These are phyloP conservation scores for Yponomeuta plumbellus DNA, from an alignment of 2,888 invertebrate genomes.

Conservation along the genomic window DNA sequence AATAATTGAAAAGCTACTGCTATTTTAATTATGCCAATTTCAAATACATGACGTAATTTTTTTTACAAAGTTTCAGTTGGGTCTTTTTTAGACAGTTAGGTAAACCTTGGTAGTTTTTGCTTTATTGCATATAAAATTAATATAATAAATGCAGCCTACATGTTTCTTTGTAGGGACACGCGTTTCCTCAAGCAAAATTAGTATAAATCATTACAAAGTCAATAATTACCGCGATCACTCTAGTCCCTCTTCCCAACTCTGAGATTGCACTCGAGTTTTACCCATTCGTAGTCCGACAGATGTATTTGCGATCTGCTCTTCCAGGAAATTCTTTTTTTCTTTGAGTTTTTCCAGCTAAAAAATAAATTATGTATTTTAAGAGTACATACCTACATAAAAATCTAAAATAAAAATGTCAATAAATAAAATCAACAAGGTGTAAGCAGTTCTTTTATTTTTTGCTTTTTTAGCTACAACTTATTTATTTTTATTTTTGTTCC, in stretches of 20 bases:
- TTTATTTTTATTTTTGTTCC: too few relatives aligned
- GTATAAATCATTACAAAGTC: background rate
- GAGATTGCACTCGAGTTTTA: background rate
- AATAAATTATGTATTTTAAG: background rate
- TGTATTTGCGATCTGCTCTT: constrained; percentile 38
- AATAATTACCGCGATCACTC: constrained; percentile 22
- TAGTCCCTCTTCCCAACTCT: background rate
- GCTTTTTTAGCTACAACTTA: too few relatives aligned
- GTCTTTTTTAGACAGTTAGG: too few relatives aligned
- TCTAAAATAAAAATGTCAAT: too few relatives aligned
- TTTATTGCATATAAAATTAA: too few relatives aligned
- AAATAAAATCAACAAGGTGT: too few relatives aligned
- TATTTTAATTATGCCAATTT: background rate
- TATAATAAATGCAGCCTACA: too few relatives aligned
- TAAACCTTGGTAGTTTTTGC: too few relatives aligned
- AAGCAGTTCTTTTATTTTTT: too few relatives aligned
- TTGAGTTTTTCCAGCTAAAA: constrained; percentile 44
- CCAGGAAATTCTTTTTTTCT: constrained; percentile 42
- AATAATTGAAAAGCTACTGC: background rate
- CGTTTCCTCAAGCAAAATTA: too few relatives aligned
- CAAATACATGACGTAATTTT: background rate
- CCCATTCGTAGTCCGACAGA: constrained; percentile 20
- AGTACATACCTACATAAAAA: too few relatives aligned
- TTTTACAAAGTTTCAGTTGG: background rate
- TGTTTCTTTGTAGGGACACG: too few relatives aligned